Evolutionary conservation across 2,797 vertebrate species (phyloP).

Genomic region (Megaceryle alcyon): DNA sequence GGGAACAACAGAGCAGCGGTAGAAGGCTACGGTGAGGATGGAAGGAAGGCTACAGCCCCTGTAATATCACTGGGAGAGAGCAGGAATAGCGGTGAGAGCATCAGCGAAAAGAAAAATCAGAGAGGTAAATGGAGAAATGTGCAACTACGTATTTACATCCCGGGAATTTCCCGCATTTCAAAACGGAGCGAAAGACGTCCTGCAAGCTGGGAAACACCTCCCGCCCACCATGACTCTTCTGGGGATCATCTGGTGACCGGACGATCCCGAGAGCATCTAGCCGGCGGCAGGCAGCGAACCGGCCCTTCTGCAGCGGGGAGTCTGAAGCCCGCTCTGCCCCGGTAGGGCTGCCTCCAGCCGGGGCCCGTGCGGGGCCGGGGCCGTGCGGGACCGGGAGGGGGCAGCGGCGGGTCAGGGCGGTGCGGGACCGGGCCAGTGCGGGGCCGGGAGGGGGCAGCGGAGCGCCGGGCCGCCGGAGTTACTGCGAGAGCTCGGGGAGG

Average conservation of each 20-base stretch:
- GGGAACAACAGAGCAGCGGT: rapidly evolving
- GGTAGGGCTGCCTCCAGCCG: not conserved
- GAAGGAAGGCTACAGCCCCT: not conserved
- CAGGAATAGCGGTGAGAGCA: not conserved
- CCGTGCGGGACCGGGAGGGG: no score
- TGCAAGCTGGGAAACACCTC: not conserved
- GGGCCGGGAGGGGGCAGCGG: not conserved
- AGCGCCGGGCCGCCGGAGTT: not conserved
- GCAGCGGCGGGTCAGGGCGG: not conserved
- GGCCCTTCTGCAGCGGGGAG: not conserved
- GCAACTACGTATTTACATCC: not conserved
- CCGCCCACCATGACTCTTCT: not conserved
- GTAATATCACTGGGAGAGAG: rapidly evolving
- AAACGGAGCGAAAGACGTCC: not conserved
- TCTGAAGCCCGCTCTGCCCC: not conserved
- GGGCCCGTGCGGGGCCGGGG: not conserved
- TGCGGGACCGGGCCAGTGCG: not conserved
- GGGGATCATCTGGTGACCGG: not conserved
- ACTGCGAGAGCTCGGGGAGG: not conserved
- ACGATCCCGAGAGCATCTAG: not conserved
- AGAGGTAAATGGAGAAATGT: not conserved
- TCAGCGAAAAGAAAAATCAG: not conserved
- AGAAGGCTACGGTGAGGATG: not conserved
- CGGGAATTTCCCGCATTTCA: not conserved
- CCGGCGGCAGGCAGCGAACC: no score